Evolutionary conservation across 2,113 vertebrate genomes (phyloP).

Genomic region (Potamarius usumacintae): DNA sequence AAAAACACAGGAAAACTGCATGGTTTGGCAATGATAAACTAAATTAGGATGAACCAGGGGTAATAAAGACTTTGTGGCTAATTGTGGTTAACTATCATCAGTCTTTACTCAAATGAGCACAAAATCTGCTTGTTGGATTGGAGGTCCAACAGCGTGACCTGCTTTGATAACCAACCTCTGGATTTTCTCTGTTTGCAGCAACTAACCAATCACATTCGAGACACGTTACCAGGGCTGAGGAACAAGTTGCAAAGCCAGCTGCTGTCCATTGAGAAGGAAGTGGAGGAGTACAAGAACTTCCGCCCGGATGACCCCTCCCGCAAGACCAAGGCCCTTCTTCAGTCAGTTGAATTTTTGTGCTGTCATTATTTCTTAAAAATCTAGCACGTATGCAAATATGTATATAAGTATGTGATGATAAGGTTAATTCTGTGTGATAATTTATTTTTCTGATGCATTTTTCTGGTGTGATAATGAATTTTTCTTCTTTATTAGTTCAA

Average conservation of each 20-base stretch:
- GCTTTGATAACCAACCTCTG: neutral
- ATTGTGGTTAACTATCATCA: neutral
- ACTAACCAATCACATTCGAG: conserved; percentile 97
- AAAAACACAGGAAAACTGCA: neutral
- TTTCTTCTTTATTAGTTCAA: neutral
- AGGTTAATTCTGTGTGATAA: neutral
- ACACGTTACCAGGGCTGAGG: conserved; percentile 88
- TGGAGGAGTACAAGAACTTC: conserved; percentile 94
- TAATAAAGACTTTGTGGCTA: neutral
- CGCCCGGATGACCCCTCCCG: conserved; percentile 90
- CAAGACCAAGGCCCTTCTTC: conserved; percentile 95
- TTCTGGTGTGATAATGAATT: neutral
- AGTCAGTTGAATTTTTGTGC: conserved; percentile 72
- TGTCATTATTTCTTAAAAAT: neutral
- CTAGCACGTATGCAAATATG: neutral
- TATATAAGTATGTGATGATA: neutral
- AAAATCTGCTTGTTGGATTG: neutral
- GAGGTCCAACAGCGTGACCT: neutral
- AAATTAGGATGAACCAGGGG: neutral
- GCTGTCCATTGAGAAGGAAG: conserved; percentile 95
- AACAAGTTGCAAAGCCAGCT: conserved; percentile 96
- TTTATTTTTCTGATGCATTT: neutral
- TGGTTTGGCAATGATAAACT: neutral
- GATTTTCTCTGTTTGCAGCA: conserved; percentile 71
- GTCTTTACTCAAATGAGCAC: neutral